Percentiles rank a stretch among this genome's conserved stretches.
Evolutionary conservation across 2,888 invertebrate genomes (phyloP).

Genomic region (Lithophane leautieri): DNA sequence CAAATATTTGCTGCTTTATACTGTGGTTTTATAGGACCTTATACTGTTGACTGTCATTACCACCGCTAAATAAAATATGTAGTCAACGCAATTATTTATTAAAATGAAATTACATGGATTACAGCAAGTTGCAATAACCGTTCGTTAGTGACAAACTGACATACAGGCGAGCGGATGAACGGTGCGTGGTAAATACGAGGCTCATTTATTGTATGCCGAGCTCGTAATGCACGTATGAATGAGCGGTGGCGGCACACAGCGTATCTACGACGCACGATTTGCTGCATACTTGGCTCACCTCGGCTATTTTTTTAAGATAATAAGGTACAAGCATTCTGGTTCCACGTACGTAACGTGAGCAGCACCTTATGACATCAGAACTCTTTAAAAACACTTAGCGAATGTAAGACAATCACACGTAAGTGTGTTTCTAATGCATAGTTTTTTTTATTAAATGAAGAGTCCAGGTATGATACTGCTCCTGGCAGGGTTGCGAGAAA

Average conservation of each 20-base stretch:
- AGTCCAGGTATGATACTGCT: too few relatives aligned
- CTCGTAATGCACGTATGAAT: constrained; percentile 29
- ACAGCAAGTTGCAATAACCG: background rate
- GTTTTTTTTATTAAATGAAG: too few relatives aligned
- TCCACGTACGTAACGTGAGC: background rate
- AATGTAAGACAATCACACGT: background rate
- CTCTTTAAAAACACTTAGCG: background rate
- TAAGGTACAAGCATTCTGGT: background rate
- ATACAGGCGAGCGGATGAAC: background rate
- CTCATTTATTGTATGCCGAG: constrained; percentile 30
- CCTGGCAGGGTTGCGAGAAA: too few relatives aligned
- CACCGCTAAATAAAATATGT: background rate
- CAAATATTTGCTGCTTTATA: background rate
- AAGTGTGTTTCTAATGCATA: background rate
- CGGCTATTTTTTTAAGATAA: background rate
- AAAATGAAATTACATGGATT: constrained; percentile 25
- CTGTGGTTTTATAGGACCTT: background rate
- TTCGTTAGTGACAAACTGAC: constrained; percentile 10
- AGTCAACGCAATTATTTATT: background rate
- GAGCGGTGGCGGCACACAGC: constrained; percentile 18
- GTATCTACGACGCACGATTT: too few relatives aligned
- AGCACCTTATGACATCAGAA: too few relatives aligned
- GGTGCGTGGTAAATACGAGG: background rate
- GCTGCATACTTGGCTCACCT: background rate
- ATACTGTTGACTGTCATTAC: background rate